A percentile compares a stretch with the other conserved stretches of the same genome.
These are phyloP conservation scores for Lasioglossum albipes DNA, from an alignment of 1,140 invertebrate genomes.

Conservation along the genomic window DNA sequence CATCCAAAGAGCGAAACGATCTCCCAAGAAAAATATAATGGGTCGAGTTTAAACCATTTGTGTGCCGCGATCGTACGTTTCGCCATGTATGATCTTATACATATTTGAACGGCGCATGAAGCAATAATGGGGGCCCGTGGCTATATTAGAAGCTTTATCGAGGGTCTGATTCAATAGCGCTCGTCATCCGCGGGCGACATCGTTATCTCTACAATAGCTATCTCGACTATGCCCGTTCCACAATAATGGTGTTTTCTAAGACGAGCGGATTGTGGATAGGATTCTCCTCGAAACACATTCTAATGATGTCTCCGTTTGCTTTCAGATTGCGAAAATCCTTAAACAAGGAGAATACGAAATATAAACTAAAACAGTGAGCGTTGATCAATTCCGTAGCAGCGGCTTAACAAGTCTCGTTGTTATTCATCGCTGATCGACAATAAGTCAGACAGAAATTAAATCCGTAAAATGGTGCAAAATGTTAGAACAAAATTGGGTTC, in stretches of 20 bases:
- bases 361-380: no score
- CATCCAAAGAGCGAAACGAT: not conserved
- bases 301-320: conserved; percentile 30
- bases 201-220: conserved; percentile 61
- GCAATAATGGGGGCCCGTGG: conserved; percentile 15
- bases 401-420: no score
- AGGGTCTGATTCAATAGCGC: conserved; percentile 56
- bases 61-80: not conserved
- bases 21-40: not conserved
- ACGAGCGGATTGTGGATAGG: conserved; percentile 45
- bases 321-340: conserved; percentile 34
- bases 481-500: no score
- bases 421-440: no score
- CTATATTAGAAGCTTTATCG: conserved; percentile 49
- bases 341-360: conserved; percentile 4
- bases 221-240: conserved; percentile 39
- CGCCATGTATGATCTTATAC: not conserved
- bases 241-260: conserved; percentile 62
- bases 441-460: no score
- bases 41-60: not conserved
- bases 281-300: conserved; percentile 26
- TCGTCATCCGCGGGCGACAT: conserved; percentile 56
- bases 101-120: not conserved
- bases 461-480: no score
- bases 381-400: no score